Conservation (phyloP, 37 sponge, comb jelly and placozoan species). For the Geodia barretti region DNA sequence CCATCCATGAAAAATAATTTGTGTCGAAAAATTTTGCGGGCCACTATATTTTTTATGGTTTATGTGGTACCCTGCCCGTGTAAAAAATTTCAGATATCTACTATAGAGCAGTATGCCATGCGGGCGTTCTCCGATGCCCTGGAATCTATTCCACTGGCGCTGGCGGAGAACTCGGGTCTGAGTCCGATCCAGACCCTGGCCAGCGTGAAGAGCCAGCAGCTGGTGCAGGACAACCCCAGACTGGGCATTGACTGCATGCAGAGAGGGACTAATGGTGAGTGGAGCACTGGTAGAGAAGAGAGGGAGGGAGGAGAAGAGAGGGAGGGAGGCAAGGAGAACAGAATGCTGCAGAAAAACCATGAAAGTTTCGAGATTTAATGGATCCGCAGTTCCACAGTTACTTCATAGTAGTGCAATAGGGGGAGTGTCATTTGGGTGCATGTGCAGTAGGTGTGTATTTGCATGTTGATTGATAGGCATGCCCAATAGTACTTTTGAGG, state of each 20-base stretch:
- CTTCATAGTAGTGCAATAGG: too few relatives aligned
- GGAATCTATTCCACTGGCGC: constrained; percentile 92
- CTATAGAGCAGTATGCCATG: constrained; percentile 98
- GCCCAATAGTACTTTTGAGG: too few relatives aligned
- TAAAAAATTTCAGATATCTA: constrained; percentile 63
- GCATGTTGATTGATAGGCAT: too few relatives aligned
- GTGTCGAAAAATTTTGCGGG: background rate
- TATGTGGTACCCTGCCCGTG: background rate
- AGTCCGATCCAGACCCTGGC: constrained; percentile 88
- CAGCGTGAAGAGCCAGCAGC: constrained; percentile 86
- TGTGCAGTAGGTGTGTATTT: too few relatives aligned
- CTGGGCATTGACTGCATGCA: constrained; percentile 96
- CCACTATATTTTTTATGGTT: background rate
- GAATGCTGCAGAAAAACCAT: too few relatives aligned
- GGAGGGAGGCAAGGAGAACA: background rate
- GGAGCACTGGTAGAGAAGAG: background rate
- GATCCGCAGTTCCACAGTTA: too few relatives aligned
- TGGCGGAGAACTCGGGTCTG: constrained; percentile 97
- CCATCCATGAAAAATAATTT: background rate
- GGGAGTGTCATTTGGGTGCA: too few relatives aligned
- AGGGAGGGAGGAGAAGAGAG: background rate
- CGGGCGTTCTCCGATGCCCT: constrained; percentile 96
- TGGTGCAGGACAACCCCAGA: constrained; percentile 73
- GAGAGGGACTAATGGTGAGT: constrained; percentile 82
- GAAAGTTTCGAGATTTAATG: too few relatives aligned